A percentile compares a stretch with the other conserved stretches of the same genome.
Evolutionary conservation across 2,113 vertebrate genomes (phyloP).

Genomic region (Procavia capensis): DNA sequence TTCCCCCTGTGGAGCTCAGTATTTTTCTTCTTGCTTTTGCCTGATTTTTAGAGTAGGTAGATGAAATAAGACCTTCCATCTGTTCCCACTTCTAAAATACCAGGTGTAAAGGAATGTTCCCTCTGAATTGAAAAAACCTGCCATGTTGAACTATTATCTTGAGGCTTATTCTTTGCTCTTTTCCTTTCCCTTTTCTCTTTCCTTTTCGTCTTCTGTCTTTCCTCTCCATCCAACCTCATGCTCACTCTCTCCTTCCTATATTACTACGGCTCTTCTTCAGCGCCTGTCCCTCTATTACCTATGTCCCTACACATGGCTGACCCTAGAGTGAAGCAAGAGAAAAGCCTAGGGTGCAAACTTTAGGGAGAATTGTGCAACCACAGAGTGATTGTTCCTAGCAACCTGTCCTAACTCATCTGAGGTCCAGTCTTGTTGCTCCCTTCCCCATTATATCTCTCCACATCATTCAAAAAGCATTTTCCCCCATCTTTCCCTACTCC

Average conservation of each 20-base stretch:
- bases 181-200: not conserved
- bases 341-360: not conserved
- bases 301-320: not conserved
- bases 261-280: not conserved
- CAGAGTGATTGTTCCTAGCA: not conserved
- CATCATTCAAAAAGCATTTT: not conserved
- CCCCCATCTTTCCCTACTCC: not conserved
- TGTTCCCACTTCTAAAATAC: conserved; percentile 33
- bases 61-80: conserved; percentile 16
- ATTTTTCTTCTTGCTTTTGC: not conserved
- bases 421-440: too few species aligned
- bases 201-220: not conserved
- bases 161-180: not conserved
- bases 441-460: not conserved
- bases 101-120: not conserved
- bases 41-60: not conserved
- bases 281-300: not conserved
- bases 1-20: not conserved
- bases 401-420: not conserved
- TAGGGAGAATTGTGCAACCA: not conserved
- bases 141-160: not conserved
- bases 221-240: not conserved
- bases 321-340: not conserved
- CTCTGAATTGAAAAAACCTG: not conserved
- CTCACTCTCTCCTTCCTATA: too few species aligned